These are phyloP conservation scores for Stegophylla sp. DNA, from an alignment of 2,888 invertebrate species.

Conservation along the genomic window DNA sequence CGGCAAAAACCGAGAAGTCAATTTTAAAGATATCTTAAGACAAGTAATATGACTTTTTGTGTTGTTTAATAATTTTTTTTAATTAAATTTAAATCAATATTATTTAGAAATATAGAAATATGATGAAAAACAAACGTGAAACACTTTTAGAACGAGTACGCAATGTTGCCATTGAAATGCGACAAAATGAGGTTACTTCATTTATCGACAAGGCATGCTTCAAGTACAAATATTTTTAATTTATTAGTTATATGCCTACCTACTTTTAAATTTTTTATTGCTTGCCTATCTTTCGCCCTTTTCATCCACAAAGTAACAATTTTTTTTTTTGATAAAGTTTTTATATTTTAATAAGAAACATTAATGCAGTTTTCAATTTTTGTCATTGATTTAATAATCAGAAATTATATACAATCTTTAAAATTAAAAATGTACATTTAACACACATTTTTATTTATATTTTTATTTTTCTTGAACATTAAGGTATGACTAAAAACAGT, in stretches of 20 bases:
- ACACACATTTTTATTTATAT: too few species aligned
- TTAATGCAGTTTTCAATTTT: too few species aligned
- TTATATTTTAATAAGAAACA: too few species aligned
- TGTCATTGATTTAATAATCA: too few species aligned
- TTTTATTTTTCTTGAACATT: too few species aligned
- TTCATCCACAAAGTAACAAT: too few species aligned
- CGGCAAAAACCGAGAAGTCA: constrained; percentile 29
- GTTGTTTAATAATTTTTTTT: not conserved
- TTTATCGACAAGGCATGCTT: constrained; percentile 52
- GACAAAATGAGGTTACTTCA: constrained; percentile 42
- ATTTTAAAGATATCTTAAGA: constrained; percentile 44
- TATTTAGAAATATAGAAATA: constrained; percentile 31
- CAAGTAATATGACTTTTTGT: constrained; percentile 6
- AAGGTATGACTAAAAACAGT: too few species aligned
- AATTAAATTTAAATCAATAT: not conserved
- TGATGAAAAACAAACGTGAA: constrained; percentile 48
- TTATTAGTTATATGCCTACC: not conserved
- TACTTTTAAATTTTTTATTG: too few species aligned
- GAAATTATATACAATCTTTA: too few species aligned
- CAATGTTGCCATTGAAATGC: constrained; percentile 44
- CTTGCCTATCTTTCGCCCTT: too few species aligned
- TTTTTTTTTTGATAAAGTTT: too few species aligned
- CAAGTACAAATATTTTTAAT: constrained; percentile 19
- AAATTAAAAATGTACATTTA: too few species aligned
- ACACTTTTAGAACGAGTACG: constrained; percentile 47